Evolutionary conservation across 2,113 vertebrate genomes (phyloP).

Genomic region (Prinia subflava): DNA sequence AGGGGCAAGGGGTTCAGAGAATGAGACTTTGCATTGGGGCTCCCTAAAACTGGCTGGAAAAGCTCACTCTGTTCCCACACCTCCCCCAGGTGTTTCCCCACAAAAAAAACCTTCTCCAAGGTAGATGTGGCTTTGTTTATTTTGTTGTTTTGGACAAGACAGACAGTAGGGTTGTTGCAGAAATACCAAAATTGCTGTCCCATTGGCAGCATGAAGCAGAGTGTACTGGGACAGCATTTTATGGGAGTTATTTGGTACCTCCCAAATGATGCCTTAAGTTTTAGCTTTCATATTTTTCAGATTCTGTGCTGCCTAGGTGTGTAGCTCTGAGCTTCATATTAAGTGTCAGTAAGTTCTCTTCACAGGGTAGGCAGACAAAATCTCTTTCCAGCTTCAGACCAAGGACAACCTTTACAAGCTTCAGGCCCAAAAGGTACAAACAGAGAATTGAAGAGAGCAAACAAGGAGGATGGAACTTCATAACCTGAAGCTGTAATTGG

Average conservation of each 20-base stretch:
- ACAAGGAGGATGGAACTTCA: neutral
- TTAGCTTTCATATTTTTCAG: neutral
- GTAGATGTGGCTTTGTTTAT: neutral
- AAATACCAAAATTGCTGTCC: constrained; percentile 35
- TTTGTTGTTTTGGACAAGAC: neutral
- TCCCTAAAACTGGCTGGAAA: neutral
- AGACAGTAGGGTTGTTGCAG: neutral
- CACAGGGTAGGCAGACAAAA: neutral
- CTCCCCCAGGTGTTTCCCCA: neutral
- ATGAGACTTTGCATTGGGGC: neutral
- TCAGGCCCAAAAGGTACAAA: neutral
- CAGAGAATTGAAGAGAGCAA: neutral
- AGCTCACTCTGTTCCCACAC: neutral
- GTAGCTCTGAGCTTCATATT: neutral
- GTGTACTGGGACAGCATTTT: neutral
- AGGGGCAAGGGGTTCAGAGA: neutral
- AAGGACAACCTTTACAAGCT: neutral
- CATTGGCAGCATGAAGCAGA: neutral
- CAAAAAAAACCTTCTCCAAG: neutral
- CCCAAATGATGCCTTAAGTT: neutral
- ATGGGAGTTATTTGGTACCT: constrained; percentile 39
- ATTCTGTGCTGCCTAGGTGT: neutral
- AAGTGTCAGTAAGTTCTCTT: neutral
- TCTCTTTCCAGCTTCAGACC: neutral
- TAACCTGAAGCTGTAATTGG: neutral